Evolutionary conservation across 2,888 invertebrate genomes (phyloP), one percentile per base, ranked within the genome.

Genomic region (Calameuta pallipes): DNA sequence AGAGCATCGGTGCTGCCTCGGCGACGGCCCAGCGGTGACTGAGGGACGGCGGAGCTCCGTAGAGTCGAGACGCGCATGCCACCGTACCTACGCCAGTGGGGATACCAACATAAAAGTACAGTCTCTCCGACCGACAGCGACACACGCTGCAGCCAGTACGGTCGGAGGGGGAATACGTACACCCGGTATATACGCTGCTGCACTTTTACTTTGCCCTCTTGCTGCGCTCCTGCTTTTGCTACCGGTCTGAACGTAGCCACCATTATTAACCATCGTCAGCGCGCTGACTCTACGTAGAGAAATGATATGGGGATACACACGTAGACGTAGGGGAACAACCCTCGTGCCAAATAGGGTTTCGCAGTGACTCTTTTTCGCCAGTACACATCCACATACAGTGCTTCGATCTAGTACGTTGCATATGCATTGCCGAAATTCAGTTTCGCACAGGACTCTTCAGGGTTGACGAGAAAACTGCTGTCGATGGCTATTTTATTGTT

Each of bases 1-100:
- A 84, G 85, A 85, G 84, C 85, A 84, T 85, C 85, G 85, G 85
- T 85, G 87, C 87, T 85, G 87, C 86, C 90, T 85, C 88, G 84
- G 84, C 89, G 86, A 87, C 89, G 90, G 88, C 86, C 89, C 87
- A 89, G 88, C 89, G 87, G 85, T 88, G 90, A 91, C 91, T 91
- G 90, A 89, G 84, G 84, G 78, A 80, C 81, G 78, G 82, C 82
- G 82, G 83, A 83, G 86, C 83, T 85, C 82, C 83, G 78, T 84
- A 9, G 85, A 85, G 82, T 78, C 84, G 85, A 85, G 85, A 81
- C 85, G 86, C 86, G 87, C 86, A 85, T 84, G 85, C 56, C 56
- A 56, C 56, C 23, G 23, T 23, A 9, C 56, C 56, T 56, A 56
- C 56, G 56, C 56, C 56, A 56, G 56, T 56, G 56, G 56, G 56